phyloP scores from a whole-genome alignment of 2,888 invertebrate species.

The Anarsia innoxiella region DNA sequence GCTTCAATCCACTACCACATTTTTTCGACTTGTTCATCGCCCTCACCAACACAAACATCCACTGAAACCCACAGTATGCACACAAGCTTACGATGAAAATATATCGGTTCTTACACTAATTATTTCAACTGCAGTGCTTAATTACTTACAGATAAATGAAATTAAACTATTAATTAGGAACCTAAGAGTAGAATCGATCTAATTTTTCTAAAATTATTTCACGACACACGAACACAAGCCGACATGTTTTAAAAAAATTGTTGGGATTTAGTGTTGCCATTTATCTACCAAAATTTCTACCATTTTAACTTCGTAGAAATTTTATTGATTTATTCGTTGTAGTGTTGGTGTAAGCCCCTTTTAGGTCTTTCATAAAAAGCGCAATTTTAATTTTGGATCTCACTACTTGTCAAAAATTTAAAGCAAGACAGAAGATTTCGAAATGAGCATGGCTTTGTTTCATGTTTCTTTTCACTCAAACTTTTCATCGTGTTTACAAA shows the following conservation, averaged over 20 bases:
- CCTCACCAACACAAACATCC: constrained; percentile 64
- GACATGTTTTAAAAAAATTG: constrained; percentile 52
- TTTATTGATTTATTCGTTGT: too few species aligned
- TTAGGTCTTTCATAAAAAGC: too few species aligned
- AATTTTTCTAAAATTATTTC: constrained; percentile 30
- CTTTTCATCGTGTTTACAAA: too few species aligned
- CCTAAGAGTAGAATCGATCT: constrained; percentile 19
- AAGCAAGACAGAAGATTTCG: too few species aligned
- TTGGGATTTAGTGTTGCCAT: constrained; percentile 26
- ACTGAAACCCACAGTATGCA: constrained; percentile 49
- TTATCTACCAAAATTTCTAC: background rate
- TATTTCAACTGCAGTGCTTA: constrained; percentile 3
- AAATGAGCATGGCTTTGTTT: too few species aligned
- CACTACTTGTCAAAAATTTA: too few species aligned
- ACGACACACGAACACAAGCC: constrained; percentile 38
- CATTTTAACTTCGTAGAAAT: too few species aligned
- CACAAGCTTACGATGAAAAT: constrained; percentile 32
- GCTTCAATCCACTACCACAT: constrained; percentile 53
- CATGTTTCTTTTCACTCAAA: too few species aligned
- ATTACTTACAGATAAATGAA: constrained; percentile 24
- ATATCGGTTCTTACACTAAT: constrained; percentile 1
- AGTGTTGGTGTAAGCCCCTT: too few species aligned
- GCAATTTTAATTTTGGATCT: too few species aligned
- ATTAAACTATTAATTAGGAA: constrained; percentile 23
- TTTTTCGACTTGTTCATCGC: constrained; percentile 54